Percentiles rank a stretch among this genome's conserved stretches.
These are phyloP conservation scores for Drosophila fulvimacula DNA, from an alignment of 2,888 invertebrate species.

Conservation along the genomic window DNA sequence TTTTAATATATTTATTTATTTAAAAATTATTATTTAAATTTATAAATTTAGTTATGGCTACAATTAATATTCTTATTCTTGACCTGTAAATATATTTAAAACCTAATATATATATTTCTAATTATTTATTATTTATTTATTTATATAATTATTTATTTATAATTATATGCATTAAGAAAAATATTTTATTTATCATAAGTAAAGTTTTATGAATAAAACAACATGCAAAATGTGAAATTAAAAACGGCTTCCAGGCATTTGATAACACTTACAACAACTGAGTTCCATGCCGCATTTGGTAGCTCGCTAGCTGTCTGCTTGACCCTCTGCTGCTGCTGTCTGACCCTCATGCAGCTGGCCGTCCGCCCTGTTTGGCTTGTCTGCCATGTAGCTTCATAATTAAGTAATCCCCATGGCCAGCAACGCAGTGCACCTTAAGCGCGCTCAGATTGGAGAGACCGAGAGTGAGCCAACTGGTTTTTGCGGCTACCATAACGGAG, in stretches of 20 bases:
- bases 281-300: slow-evolving; percentile 20
- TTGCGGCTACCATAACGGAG: slow-evolving; percentile 56
- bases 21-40: too few relatives aligned
- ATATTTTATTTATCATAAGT: too few relatives aligned
- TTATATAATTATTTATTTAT: too few relatives aligned
- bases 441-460: slow-evolving; percentile 49
- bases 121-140: too few relatives aligned
- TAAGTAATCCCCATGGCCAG: slow-evolving; percentile 70
- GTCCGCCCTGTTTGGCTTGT: slow-evolving; percentile 26
- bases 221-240: slow-evolving; percentile 23
- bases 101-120: too few relatives aligned
- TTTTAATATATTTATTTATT: too few relatives aligned
- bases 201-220: not conserved
- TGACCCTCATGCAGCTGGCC: slow-evolving; percentile 4
- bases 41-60: too few relatives aligned
- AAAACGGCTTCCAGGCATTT: slow-evolving; percentile 28
- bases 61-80: too few relatives aligned
- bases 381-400: slow-evolving; percentile 65
- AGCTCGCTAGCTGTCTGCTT: not conserved
- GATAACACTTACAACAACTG: slow-evolving; percentile 25
- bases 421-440: slow-evolving; percentile 69
- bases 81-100: too few relatives aligned
- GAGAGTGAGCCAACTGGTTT: slow-evolving; percentile 64
- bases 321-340: slow-evolving; percentile 6
- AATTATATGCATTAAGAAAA: not conserved